Percentiles rank a stretch among this genome's conserved stretches.
Conservation (phyloP, 2,888 invertebrate species). For the Cheilosia soror region DNA sequence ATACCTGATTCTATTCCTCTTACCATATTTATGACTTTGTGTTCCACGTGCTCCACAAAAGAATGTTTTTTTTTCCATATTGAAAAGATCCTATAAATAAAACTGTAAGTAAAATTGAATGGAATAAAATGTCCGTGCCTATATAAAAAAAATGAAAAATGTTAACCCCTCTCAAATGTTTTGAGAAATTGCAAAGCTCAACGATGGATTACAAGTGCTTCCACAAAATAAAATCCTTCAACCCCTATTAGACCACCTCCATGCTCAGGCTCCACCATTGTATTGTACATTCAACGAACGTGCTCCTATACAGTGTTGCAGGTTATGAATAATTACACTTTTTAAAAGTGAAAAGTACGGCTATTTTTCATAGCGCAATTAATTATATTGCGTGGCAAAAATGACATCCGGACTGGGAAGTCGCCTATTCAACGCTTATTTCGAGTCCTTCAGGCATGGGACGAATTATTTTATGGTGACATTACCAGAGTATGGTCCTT, state of each 20-base stretch:
- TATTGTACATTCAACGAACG: slow-evolving; percentile 61
- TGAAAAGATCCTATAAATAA: background rate
- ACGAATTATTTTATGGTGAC: slow-evolving; percentile 45
- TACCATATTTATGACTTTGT: too few species aligned
- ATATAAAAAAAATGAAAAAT: slow-evolving; percentile 23
- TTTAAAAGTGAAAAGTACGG: slow-evolving; percentile 69
- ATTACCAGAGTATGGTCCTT: slow-evolving; percentile 29
- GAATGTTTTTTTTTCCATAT: too few species aligned
- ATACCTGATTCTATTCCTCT: too few species aligned
- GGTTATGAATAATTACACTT: slow-evolving; percentile 70
- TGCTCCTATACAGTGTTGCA: slow-evolving; percentile 41
- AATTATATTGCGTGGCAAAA: slow-evolving; percentile 82
- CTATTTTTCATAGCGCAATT: slow-evolving; percentile 79
- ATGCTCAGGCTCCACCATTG: background rate
- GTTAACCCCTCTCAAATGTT: background rate
- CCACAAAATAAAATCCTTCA: slow-evolving; percentile 28
- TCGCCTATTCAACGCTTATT: slow-evolving; percentile 68
- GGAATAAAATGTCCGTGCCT: background rate
- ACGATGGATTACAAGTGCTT: slow-evolving; percentile 54
- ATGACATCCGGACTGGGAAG: slow-evolving; percentile 68
- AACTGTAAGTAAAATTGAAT: background rate
- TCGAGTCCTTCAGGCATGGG: slow-evolving; percentile 40
- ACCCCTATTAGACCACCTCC: slow-evolving; percentile 8
- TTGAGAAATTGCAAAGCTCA: slow-evolving; percentile 62
- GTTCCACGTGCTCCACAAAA: too few species aligned